Evolutionary conservation across 1,140 invertebrate species (phyloP), one percentile per base, ranked within the genome.

Genomic region (Sycophaga agraensis): DNA sequence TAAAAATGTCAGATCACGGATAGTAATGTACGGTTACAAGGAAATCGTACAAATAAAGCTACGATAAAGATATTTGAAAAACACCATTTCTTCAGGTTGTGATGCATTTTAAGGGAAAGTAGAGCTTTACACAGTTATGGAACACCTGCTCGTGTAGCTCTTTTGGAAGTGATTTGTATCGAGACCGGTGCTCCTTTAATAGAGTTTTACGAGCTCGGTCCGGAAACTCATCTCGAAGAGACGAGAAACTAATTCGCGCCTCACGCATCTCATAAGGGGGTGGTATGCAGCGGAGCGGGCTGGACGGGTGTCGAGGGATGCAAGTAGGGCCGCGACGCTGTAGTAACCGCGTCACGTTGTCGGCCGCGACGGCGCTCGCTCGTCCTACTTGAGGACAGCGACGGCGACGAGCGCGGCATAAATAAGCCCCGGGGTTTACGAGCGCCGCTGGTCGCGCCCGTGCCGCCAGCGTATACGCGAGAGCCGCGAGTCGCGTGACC

Each of bases 391-490:
- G 68, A 76, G 68, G 69, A 66, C 40, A 59, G 24, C 55, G 17
- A 34, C 43, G 28, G 21, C 68, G 68, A 80, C 78, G 77, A 78
- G 77, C 69, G 68, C 66, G 66, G 78, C 78, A 80, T 80, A 80
- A 80, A 79, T 78, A 79, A 78, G 68, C 72, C 65, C 65, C 24
- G 19, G 69, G 67, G 72, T 78, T 77, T 78, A 77, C 76, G 76
- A 77, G 43, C 65, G 35, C 57, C 19, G 39, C 57, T 50, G 43
- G 35, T 28, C 31, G 34, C 19, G 31, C 46, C 19, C 42, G 28
- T 40, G 26, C 34, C 11, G 39, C 50, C 54, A 6, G 16, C 14
- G 46, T 21, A 35, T 14, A 28, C 28, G 31, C 7, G 9, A 5
- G 26, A 34, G 28, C 9, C 4, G 45, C 24, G 4, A 64, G 57